Base-by-base conservation (phyloP, 2,797 vertebrate species). In the Pseudomugil tenellus region DNA sequence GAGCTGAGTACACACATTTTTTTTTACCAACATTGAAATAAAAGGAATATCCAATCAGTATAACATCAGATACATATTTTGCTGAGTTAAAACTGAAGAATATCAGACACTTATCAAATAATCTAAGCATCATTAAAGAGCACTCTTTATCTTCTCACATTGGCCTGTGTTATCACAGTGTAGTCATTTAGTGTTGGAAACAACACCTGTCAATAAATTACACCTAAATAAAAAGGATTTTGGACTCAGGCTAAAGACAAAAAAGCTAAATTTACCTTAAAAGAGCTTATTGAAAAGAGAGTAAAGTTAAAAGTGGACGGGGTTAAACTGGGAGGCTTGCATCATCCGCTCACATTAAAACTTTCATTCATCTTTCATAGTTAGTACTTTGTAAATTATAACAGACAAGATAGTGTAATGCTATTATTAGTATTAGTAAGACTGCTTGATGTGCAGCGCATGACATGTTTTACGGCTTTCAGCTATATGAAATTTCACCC, bases 401-500 rank as follows among this genome's bases (percentile, higher is more conserved):
- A 35, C 11, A 63, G 21, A 72, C 29, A 72, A 43, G 25, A 57
- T 51, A 13, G 70, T 72, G 52, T 70, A 68, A 70, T 48, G 34
- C 67, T 76, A 74, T 53, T 66, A 60, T 72, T 35, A 81, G 41
- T 61, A 48, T 68, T 19, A 32, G 39, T 43, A 85, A 83, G 74
- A 88, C 77, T 73, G 34, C 35, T 51, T 68, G 26, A 61, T 48
- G 55, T 64, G 65, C 26, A 72, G 70, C 37, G 63, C 35, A 48
- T 58, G 51, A 58, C 31, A 75, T 62, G 58, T 49, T 11, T 59
- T 25, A 39, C 70, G 55, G 56, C 52, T 64, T 72, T 43, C 56
- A 71, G 63, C 39, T 64, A 63, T 28, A 28, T 23, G 34, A 67
- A 34, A 31, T 77, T 81, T 92, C 94, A 96, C 93, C 95, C 94